A percentile compares a stretch with the other conserved stretches of the same genome.
Evolutionary conservation across 2,113 vertebrate genomes (phyloP).

Genomic region (Tachysurus fulvidraco): DNA sequence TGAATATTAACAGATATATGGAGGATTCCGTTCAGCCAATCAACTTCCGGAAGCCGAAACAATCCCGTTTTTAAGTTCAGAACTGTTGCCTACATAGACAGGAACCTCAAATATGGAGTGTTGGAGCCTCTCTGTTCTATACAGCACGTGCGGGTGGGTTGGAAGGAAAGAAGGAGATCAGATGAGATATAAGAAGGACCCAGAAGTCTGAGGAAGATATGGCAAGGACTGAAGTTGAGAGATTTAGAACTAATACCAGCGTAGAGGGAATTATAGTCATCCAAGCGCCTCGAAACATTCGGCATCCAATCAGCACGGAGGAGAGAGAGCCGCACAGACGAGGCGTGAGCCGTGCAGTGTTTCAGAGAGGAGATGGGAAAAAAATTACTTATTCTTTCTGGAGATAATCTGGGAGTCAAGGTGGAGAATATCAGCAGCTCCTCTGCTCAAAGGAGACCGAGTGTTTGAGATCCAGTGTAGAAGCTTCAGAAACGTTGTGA

Average conservation of each 20-base stretch:
- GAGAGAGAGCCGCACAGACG: not conserved
- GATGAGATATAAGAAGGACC: slow-evolving; percentile 19
- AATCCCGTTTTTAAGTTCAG: not conserved
- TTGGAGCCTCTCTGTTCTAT: not conserved
- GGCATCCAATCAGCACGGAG: slow-evolving; percentile 4
- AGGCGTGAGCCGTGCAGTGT: not conserved
- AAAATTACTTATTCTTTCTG: not conserved
- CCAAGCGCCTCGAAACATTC: slow-evolving; percentile 17
- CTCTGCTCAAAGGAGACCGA: not conserved
- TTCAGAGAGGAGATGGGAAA: slow-evolving; percentile 12
- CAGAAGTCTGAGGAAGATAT: not conserved
- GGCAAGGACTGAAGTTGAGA: slow-evolving; percentile 6
- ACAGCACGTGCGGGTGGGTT: not conserved
- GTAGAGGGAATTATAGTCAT: slow-evolving; percentile 13
- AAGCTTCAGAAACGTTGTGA: not conserved
- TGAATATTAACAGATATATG: not conserved
- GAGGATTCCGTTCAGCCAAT: not conserved
- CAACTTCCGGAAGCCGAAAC: not conserved
- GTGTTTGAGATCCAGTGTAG: not conserved
- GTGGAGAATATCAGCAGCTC: not conserved
- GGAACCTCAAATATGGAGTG: not conserved
- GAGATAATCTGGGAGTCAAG: not conserved
- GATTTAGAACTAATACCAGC: slow-evolving; percentile 32
- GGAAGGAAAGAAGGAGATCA: not conserved
- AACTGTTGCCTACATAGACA: not conserved